Conservation (phyloP, 2,888 invertebrate genomes). For the Adelphocoris suturalis region DNA sequence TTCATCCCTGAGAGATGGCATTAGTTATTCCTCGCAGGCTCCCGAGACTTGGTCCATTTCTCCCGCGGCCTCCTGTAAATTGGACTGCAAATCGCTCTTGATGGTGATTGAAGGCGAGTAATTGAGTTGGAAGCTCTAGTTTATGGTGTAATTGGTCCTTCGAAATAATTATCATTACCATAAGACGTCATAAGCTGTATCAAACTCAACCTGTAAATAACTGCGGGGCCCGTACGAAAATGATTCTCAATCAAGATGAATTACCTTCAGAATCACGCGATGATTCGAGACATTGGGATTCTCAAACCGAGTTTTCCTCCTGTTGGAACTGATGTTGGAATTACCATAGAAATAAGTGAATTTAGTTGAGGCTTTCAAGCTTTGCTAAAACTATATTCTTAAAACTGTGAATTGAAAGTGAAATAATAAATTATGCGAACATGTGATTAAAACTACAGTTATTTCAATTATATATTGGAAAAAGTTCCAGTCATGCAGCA, state of each 20-base stretch:
- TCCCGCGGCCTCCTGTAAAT: slow-evolving; percentile 48
- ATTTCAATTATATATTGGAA: no score
- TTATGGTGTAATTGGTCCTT: slow-evolving; percentile 61
- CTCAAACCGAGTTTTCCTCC: no score
- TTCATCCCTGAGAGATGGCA: slow-evolving; percentile 43
- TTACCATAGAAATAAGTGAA: no score
- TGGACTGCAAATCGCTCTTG: slow-evolving; percentile 43
- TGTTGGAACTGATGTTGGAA: no score
- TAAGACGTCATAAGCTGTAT: slow-evolving; percentile 27
- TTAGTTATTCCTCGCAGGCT: slow-evolving; percentile 34
- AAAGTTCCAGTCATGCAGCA: no score
- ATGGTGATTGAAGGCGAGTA: slow-evolving; percentile 51
- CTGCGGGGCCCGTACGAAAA: background rate
- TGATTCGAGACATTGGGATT: background rate
- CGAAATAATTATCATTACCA: slow-evolving; percentile 47
- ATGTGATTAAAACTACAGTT: no score
- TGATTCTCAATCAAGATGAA: slow-evolving; percentile 8
- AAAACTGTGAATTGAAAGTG: no score
- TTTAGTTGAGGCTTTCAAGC: no score
- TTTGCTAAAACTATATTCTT: no score
- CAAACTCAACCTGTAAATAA: slow-evolving; percentile 12
- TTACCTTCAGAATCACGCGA: background rate
- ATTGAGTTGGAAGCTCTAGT: slow-evolving; percentile 58
- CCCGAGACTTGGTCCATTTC: slow-evolving; percentile 49
- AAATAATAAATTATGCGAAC: no score